Evolutionary conservation across 2,888 invertebrate genomes (phyloP), one percentile per base, ranked within the genome.

Genomic region (Agrenia bidenticulata): DNA sequence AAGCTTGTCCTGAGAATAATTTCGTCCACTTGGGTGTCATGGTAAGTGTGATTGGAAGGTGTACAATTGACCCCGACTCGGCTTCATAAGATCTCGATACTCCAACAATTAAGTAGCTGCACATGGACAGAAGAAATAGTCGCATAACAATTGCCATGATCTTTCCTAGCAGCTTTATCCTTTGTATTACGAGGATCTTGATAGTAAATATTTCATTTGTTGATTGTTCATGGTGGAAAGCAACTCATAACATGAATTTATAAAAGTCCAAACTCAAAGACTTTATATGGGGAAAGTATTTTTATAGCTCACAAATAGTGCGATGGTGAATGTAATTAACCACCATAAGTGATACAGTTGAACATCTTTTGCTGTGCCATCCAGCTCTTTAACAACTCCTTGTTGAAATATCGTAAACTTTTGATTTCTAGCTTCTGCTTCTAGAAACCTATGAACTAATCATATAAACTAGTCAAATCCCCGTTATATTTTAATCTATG

Each of bases 11-110:
- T 0, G 45, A 19, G 2, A 69, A 32, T 7, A 74, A 13, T 1
- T 42, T 58, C 13, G 11, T 7, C 71, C 70, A 71, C 1, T 66
- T n/a, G 2, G 69, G 61, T 11, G 13, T 15, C n/a, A 71, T 49
- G 11, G 64, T 26, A 5, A 49, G 1, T 19, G 51, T 24, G 1
- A 68, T 21, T 0, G 71, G 71, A 7, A 66, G 17, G 24, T 61
- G 66, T 13, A 64, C 55, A 1, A 72, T 19, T 5, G 64, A 63
- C 19, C 59, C 19, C 0, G 5, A 5, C 7, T 53, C 24, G 15
- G 55, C 57, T 11, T 37, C 53, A 23, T 19, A 21, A 11, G 54
- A 54, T 2, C 68, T 24, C 9, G n/a, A 1, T 13, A 63, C 49
- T 11, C 49, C 63, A n/a, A 61, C 53, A 2, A 67, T 9, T 0